Percentiles rank a stretch among this genome's conserved stretches.
Conservation (phyloP, 2,888 invertebrate genomes). For the Caenorhabditis sulstoni region DNA sequence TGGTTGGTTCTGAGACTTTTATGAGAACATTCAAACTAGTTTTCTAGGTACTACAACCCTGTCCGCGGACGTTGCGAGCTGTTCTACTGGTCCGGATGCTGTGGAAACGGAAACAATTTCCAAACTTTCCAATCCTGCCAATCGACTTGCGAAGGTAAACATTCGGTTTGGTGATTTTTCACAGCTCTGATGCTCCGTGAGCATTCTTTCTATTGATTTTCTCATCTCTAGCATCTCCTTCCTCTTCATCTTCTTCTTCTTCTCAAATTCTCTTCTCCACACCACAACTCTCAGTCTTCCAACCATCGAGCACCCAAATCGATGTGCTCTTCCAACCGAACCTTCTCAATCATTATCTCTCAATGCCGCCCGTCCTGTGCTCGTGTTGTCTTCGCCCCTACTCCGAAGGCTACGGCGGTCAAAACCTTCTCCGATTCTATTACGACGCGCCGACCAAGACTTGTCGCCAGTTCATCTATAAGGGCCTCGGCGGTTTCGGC, state of each 20-base stretch:
- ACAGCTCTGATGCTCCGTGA: too few species aligned
- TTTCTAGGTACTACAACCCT: conserved; percentile 77
- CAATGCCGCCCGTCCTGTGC: conserved; percentile 45
- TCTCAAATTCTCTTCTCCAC: conserved; percentile 42
- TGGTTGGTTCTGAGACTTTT: conserved; percentile 65
- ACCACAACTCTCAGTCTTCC: conserved; percentile 41
- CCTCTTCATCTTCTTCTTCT: conserved; percentile 7
- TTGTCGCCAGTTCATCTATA: conserved; percentile 76
- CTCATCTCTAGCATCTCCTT: conserved; percentile 24
- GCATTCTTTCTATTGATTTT: too few species aligned
- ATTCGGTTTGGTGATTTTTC: too few species aligned
- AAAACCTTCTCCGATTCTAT: conserved; percentile 70
- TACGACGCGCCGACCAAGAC: conserved; percentile 69
- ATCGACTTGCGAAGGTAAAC: conserved; percentile 79
- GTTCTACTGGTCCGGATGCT: conserved; percentile 81
- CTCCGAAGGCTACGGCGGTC: conserved; percentile 71
- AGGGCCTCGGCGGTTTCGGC: conserved; percentile 67
- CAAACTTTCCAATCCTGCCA: conserved; percentile 79
- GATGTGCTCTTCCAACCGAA: conserved; percentile 61
- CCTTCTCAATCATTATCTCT: conserved; percentile 47
- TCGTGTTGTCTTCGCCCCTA: conserved; percentile 73
- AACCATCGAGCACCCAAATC: conserved; percentile 49
- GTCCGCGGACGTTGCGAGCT: conserved; percentile 79
- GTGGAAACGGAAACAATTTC: conserved; percentile 80
- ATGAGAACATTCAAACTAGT: neutral